These are phyloP conservation scores for Trisateles emortualis DNA, from an alignment of 2,888 invertebrate species.

Conservation along the genomic window DNA sequence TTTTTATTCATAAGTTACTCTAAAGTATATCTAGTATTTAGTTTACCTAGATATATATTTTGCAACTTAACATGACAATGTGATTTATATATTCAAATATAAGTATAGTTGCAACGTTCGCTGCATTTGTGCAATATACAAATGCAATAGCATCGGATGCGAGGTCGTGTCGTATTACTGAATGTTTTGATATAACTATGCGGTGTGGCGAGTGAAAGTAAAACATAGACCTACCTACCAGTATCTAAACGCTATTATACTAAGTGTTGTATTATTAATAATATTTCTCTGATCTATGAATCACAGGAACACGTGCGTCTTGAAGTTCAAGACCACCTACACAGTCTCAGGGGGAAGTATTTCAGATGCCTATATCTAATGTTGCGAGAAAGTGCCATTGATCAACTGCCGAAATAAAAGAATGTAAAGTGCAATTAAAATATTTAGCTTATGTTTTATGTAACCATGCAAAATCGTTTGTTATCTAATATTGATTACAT, in stretches of 20 bases:
- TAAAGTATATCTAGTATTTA: neutral
- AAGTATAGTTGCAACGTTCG: slow-evolving; percentile 40
- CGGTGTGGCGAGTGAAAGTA: slow-evolving; percentile 36
- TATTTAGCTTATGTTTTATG: neutral
- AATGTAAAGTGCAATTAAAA: neutral
- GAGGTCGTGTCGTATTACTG: slow-evolving; percentile 43
- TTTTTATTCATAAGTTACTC: slow-evolving; percentile 4
- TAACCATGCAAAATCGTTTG: neutral
- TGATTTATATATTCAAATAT: slow-evolving; percentile 18
- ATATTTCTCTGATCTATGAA: neutral
- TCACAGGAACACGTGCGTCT: neutral
- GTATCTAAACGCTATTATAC: slow-evolving; percentile 2
- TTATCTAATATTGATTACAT: neutral
- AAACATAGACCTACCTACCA: slow-evolving; percentile 10
- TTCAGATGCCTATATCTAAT: neutral
- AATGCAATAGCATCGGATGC: slow-evolving; percentile 45
- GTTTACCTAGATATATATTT: slow-evolving; percentile 10
- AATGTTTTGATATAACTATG: slow-evolving; percentile 34
- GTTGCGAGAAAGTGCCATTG: slow-evolving; percentile 11
- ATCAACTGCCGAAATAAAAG: neutral
- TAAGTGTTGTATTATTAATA: slow-evolving; percentile 4
- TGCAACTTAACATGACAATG: slow-evolving; percentile 20
- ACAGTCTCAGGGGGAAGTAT: neutral
- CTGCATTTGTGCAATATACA: slow-evolving; percentile 47
- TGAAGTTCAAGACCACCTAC: slow-evolving; percentile 20